Evolutionary conservation across 2,113 vertebrate species (phyloP).

Genomic region (Lophochroa leadbeateri): DNA sequence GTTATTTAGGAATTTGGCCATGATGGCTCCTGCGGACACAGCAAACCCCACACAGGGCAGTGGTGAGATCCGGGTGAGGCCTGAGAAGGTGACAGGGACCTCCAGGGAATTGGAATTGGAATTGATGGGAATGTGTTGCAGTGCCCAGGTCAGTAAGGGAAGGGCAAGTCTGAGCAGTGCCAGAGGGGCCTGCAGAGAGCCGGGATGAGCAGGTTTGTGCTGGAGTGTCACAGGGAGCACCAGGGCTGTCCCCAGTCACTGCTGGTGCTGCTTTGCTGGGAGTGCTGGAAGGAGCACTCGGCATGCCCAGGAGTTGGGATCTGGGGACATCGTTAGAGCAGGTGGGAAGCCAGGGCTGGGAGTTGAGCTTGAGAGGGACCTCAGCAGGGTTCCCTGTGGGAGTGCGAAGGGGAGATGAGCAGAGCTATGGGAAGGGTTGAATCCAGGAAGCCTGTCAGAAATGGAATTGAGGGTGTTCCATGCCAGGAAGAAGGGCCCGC

Average conservation of each 20-base stretch:
- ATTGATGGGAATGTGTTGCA: fast-evolving
- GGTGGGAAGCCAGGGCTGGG: background rate
- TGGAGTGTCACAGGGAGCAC: background rate
- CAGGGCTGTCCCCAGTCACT: background rate
- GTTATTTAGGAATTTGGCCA: background rate
- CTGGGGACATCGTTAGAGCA: background rate
- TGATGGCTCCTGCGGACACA: background rate
- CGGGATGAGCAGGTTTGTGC: background rate
- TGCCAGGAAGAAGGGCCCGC: background rate
- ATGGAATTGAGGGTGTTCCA: background rate
- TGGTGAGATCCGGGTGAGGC: too few species aligned
- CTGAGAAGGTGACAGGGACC: background rate
- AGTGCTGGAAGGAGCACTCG: fast-evolving
- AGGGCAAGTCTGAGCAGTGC: background rate
- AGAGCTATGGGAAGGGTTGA: background rate
- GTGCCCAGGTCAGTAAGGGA: background rate
- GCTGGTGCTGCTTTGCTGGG: too few species aligned
- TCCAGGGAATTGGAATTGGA: background rate
- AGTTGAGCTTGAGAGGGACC: background rate
- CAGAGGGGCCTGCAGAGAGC: background rate
- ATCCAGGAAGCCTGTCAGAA: background rate
- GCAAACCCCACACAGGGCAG: fast-evolving
- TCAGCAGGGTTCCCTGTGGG: background rate
- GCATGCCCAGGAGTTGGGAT: background rate
- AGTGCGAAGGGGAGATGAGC: background rate